A percentile compares a stretch with the other conserved stretches of the same genome.
These are phyloP conservation scores for Syndactyla subalaris DNA, from an alignment of 2,797 vertebrate genomes.

Conservation along the genomic window DNA sequence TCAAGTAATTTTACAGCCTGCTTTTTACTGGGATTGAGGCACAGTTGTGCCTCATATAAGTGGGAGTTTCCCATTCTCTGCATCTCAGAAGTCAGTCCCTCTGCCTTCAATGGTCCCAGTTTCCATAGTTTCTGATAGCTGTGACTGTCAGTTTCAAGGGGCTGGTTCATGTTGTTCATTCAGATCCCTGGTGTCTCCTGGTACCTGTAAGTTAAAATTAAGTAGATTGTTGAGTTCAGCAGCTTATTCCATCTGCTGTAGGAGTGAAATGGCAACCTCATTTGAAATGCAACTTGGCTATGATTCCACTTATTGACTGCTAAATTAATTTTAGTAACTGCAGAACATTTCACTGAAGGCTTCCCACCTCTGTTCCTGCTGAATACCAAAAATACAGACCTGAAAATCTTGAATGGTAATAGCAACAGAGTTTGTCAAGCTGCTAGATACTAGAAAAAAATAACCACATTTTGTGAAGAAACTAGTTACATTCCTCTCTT, in stretches of 20 bases:
- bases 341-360: slow-evolving; percentile 2
- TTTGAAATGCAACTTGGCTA: slow-evolving; percentile 7
- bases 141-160: background rate
- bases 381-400: slow-evolving; percentile 17
- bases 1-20: background rate
- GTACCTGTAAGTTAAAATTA: background rate
- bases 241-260: background rate
- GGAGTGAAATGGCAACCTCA: background rate
- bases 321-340: slow-evolving; percentile 26
- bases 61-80: background rate
- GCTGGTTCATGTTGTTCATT: background rate
- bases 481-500: background rate
- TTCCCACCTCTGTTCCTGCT: slow-evolving; percentile 26
- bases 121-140: background rate
- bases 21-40: background rate
- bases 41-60: background rate
- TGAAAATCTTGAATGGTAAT: slow-evolving; percentile 20
- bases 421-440: background rate
- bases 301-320: slow-evolving; percentile 14
- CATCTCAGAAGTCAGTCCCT: background rate
- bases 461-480: background rate
- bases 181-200: background rate
- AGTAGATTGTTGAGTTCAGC: background rate
- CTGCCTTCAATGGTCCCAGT: background rate
- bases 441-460: background rate